Percentiles rank a stretch among this genome's conserved stretches.
Conservation (phyloP, 2,888 invertebrate species). For the Julus scanicus region DNA sequence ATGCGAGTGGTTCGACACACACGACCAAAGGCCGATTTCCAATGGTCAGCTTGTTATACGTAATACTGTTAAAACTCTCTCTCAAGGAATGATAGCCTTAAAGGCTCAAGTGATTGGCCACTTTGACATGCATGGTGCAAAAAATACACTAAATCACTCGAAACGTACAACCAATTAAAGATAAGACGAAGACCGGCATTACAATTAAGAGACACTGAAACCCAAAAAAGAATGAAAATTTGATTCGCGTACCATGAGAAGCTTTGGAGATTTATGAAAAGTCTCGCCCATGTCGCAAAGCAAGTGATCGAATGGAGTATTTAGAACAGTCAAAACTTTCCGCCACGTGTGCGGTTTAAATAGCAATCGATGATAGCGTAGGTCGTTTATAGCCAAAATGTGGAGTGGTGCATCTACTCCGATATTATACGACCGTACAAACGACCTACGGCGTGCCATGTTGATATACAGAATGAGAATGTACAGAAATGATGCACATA, state of each 20-base stretch:
- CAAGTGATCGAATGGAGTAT: not conserved
- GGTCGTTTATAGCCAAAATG: not conserved
- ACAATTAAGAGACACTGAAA: conserved; percentile 33
- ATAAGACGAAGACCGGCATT: not conserved
- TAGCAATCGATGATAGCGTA: not conserved
- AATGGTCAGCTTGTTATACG: conserved; percentile 5
- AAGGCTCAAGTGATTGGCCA: not conserved
- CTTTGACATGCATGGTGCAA: not conserved
- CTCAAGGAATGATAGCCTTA: not conserved
- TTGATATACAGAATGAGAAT: not conserved
- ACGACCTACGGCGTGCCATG: not conserved
- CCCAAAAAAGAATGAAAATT: not conserved
- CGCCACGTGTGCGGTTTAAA: not conserved
- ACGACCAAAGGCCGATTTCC: not conserved
- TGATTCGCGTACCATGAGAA: no score
- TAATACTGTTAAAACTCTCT: conserved; percentile 12
- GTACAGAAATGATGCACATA: not conserved
- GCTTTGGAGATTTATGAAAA: not conserved
- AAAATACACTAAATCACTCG: not conserved
- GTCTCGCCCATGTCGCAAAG: not conserved
- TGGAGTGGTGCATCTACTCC: not conserved
- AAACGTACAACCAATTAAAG: not conserved
- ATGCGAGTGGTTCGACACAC: not conserved
- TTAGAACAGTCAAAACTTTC: not conserved
- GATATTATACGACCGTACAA: not conserved